Base-by-base conservation (phyloP, 2,888 invertebrate species). In the Calephelis perditalis region DNA sequence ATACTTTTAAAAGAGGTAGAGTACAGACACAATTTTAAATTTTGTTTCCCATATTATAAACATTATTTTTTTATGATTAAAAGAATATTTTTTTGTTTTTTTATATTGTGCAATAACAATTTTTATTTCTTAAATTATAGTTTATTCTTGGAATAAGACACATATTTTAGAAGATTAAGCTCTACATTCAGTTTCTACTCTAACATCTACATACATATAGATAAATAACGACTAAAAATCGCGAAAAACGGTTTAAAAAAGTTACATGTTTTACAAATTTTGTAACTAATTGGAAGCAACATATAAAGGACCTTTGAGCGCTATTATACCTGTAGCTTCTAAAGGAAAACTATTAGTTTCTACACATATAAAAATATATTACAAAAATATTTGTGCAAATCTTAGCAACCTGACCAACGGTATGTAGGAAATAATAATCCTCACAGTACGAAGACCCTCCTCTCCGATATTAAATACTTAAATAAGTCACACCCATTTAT, bases 261-360 rank as follows among this genome's bases (percentile, higher is more conserved):
- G 40, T 40, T 57, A 57, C 45, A n/a, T 54, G 37, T 44, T 54
- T 59, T 36, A 12, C 36, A 10, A 59, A 54, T 54, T 36, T 43
- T 59, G 47, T 54, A 59, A 52, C 49, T 54, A 47, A 47, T 62
- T 58, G 15, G 56, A 58, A 40, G 46, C 47, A 57, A 60, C n/a
- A 59, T 43, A 15, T 56, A 8, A 26, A 40, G 26, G 4, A 26
- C 4, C 26, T 26, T 26, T 26, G 0, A 26, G 3, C 26, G 3
- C 26, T 26, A 40, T 40, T 40, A 15, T 44, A 56, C 7, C 8
- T 15, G 37, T 40, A 43, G 26, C 11, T 35, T 45, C 11, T 45
- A 45, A 44, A 36, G 26, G 6, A 45, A 45, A 46, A n/a, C 12
- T n/a, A 55, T 37, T 40, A 52, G n/a, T 11, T 35, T 43, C 35